Evolutionary conservation across 2,888 invertebrate genomes (phyloP).

Genomic region (Octodonta nipae): DNA sequence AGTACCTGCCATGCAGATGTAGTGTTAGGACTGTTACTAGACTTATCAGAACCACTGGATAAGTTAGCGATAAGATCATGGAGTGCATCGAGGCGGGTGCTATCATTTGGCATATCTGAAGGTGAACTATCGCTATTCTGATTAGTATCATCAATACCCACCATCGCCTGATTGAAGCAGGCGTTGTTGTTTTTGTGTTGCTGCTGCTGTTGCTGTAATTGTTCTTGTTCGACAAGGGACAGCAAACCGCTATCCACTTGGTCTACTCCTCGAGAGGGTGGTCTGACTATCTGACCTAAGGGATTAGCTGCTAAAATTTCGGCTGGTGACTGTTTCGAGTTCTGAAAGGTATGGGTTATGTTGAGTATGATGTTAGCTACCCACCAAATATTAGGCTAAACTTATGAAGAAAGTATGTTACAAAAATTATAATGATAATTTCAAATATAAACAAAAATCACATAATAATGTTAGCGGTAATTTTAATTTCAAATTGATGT

Average conservation of each 20-base stretch:
- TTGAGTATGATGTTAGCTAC: no score
- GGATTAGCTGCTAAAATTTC: slow-evolving; percentile 30
- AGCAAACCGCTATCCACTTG: slow-evolving; percentile 29
- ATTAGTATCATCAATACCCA: slow-evolving; percentile 32
- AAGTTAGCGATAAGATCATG: slow-evolving; percentile 37
- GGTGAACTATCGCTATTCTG: slow-evolving; percentile 8
- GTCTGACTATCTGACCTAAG: slow-evolving; percentile 26
- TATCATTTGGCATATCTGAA: slow-evolving; percentile 21
- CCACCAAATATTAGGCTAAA: no score
- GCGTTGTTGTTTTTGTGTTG: slow-evolving; percentile 12
- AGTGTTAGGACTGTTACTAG: slow-evolving; percentile 32
- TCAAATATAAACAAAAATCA: no score
- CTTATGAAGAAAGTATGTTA: no score
- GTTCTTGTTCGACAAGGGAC: slow-evolving; percentile 31
- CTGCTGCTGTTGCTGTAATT: slow-evolving; percentile 18
- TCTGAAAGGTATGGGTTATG: slow-evolving; percentile 26
- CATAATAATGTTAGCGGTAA: no score
- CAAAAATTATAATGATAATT: no score
- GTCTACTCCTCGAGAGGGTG: slow-evolving; percentile 22
- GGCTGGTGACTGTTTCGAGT: slow-evolving; percentile 24
- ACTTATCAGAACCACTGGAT: slow-evolving; percentile 34
- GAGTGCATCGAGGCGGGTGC: slow-evolving; percentile 32
- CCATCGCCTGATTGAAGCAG: slow-evolving; percentile 22
- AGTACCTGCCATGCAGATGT: slow-evolving; percentile 38
- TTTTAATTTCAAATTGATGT: no score